Evolutionary conservation across 2,797 vertebrate species (phyloP).

Genomic region (Lindbergichthys nudifrons): DNA sequence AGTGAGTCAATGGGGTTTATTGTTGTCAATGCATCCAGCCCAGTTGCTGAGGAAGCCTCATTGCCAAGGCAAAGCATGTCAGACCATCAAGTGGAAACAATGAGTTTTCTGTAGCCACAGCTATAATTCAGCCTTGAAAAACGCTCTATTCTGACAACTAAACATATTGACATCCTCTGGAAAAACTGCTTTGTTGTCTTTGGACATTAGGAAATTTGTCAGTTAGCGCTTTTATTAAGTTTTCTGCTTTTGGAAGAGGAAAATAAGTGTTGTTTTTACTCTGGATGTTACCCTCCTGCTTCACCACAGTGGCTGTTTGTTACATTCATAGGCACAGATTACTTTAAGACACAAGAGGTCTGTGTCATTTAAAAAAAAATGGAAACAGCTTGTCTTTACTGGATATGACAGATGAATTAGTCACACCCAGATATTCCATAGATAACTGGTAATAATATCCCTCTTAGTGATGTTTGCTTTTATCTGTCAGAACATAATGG

Average conservation of each 20-base stretch:
- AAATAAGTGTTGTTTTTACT: background rate
- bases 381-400: background rate
- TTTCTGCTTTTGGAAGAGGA: background rate
- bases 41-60: constrained; percentile 39
- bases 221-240: background rate
- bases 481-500: background rate
- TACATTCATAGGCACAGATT: background rate
- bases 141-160: constrained; percentile 36
- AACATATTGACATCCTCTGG: constrained; percentile 24
- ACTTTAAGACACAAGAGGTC: background rate
- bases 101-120: constrained; percentile 57
- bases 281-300: background rate
- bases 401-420: constrained; percentile 9
- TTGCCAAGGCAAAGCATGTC: constrained; percentile 67
- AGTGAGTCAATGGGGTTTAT: constrained; percentile 62
- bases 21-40: constrained; percentile 60
- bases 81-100: constrained; percentile 65
- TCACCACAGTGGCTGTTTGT: background rate
- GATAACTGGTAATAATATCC: background rate
- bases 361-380: background rate
- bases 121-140: constrained; percentile 47
- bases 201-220: background rate
- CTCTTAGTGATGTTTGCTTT: background rate
- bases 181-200: background rate
- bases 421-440: background rate